Evolutionary conservation across 2,113 vertebrate genomes (phyloP).

Genomic region (Tursiops truncatus): DNA sequence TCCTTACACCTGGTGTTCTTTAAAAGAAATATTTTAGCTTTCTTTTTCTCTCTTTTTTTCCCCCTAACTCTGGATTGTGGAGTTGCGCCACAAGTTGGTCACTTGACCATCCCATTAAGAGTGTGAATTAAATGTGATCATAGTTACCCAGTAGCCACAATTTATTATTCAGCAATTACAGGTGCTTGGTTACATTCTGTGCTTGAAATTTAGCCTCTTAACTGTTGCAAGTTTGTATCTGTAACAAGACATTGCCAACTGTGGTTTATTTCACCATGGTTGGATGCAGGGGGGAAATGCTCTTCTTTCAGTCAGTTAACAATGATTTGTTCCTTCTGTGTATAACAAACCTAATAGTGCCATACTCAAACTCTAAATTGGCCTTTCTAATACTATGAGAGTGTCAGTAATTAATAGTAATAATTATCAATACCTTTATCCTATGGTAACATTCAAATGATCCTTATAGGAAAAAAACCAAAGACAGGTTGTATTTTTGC

Average conservation of each 20-base stretch:
- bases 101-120: constrained; percentile 73
- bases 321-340: constrained; percentile 56
- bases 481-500: neutral
- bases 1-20: constrained; percentile 68
- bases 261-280: constrained; percentile 80
- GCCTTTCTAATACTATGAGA: constrained; percentile 62
- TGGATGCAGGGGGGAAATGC: constrained; percentile 47
- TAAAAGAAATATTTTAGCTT: constrained; percentile 75
- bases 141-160: constrained; percentile 62
- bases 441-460: constrained; percentile 48
- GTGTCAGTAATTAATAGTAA: constrained; percentile 47
- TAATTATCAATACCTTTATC: constrained; percentile 39
- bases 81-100: constrained; percentile 70
- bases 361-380: constrained; percentile 38
- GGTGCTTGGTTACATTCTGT: constrained; percentile 61
- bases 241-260: constrained; percentile 79
- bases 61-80: constrained; percentile 53
- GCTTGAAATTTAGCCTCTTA: constrained; percentile 75
- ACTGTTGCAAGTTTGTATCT: constrained; percentile 69
- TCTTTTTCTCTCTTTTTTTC: neutral
- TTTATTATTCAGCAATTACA: constrained; percentile 72
- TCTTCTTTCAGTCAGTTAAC: constrained; percentile 62
- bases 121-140: constrained; percentile 72
- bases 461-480: neutral
- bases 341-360: constrained; percentile 42